These are phyloP conservation scores for Podabrus alpinus DNA, from an alignment of 2,888 invertebrate species.

Conservation along the genomic window DNA sequence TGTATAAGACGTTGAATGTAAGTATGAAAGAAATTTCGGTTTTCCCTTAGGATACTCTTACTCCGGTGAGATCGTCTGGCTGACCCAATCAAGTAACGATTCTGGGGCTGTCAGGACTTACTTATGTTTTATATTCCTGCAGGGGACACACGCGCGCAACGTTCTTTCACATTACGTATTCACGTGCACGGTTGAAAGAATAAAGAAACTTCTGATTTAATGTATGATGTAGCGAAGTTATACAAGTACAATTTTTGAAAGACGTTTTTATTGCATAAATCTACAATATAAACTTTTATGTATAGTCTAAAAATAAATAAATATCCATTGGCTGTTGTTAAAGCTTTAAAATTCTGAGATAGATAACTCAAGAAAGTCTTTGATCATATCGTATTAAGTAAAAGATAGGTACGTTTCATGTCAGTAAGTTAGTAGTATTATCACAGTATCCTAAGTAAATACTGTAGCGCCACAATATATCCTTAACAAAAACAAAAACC, in stretches of 20 bases:
- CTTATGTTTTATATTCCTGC: slow-evolving; percentile 50
- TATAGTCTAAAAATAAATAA: slow-evolving; percentile 1
- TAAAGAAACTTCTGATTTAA: slow-evolving; percentile 43
- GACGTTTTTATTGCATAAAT: slow-evolving; percentile 18
- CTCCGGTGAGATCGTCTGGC: slow-evolving; percentile 36
- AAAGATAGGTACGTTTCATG: neutral
- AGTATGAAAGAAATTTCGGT: slow-evolving; percentile 35
- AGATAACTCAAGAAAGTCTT: slow-evolving; percentile 1
- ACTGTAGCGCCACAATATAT: slow-evolving; percentile 30
- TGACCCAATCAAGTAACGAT: slow-evolving; percentile 52
- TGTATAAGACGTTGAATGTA: slow-evolving; percentile 25
- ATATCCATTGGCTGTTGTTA: neutral
- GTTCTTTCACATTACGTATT: slow-evolving; percentile 36
- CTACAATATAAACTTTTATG: slow-evolving; percentile 15
- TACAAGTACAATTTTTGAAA: slow-evolving; percentile 14
- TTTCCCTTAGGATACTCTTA: slow-evolving; percentile 33
- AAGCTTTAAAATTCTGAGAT: neutral
- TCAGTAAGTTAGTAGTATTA: slow-evolving; percentile 12
- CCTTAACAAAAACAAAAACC: slow-evolving; percentile 19
- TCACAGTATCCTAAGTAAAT: slow-evolving; percentile 35
- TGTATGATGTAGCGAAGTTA: slow-evolving; percentile 34
- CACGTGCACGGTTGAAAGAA: slow-evolving; percentile 37
- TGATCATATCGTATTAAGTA: slow-evolving; percentile 6
- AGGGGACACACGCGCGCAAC: slow-evolving; percentile 39
- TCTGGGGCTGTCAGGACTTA: slow-evolving; percentile 49